These are phyloP conservation scores for Punctoribates punctum DNA, from an alignment of 2,888 invertebrate species.

Conservation along the genomic window DNA sequence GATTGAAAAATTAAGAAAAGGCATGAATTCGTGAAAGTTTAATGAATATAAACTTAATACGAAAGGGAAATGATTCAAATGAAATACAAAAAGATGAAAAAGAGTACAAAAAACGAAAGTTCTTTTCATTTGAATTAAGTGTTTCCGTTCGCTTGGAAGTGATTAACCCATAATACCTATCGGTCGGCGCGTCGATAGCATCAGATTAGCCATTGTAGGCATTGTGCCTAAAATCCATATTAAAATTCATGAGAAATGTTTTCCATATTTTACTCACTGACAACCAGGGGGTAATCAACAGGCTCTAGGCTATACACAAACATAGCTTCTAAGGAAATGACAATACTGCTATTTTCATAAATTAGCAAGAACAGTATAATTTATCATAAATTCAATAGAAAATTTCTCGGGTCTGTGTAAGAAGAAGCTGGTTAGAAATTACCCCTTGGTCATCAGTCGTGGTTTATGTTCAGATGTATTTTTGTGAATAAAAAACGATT, in stretches of 20 bases:
- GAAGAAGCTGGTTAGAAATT: too few species aligned
- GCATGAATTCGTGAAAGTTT: conserved; percentile 23
- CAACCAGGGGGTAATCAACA: too few species aligned
- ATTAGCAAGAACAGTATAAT: too few species aligned
- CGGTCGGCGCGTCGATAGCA: conserved; percentile 70
- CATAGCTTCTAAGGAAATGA: too few species aligned
- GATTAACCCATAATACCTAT: conserved; percentile 56
- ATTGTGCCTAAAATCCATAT: conserved; percentile 63
- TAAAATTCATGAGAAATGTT: background rate
- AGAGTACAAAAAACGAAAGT: background rate
- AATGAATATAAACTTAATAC: background rate
- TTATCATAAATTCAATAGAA: too few species aligned
- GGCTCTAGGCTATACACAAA: too few species aligned
- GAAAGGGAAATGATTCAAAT: conserved; percentile 3
- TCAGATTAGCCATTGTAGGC: conserved; percentile 75
- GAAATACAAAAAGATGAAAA: background rate
- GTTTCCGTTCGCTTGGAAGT: conserved; percentile 1
- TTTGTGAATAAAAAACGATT: background rate
- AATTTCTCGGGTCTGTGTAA: too few species aligned
- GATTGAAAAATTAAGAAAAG: conserved; percentile 8
- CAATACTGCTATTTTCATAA: too few species aligned
- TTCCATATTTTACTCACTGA: background rate
- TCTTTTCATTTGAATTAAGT: background rate
- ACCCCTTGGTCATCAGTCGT: too few species aligned
- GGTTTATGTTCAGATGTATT: background rate